Conservation (phyloP, 2,888 invertebrate genomes). For the Nebria salina region DNA sequence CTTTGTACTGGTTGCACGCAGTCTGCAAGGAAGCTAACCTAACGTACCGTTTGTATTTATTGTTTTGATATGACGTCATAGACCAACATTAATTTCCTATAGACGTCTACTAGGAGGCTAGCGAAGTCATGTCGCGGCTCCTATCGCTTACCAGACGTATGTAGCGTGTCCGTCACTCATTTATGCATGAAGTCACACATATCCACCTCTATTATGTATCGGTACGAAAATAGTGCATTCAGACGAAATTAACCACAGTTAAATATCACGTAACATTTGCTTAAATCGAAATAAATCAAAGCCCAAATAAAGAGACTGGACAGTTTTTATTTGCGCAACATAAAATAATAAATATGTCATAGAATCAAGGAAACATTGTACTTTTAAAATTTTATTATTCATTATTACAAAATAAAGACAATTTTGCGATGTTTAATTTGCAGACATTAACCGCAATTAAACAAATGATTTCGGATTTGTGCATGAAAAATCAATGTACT, state of each 20-base stretch:
- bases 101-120: conserved; percentile 2
- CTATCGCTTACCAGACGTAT: neutral
- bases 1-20: neutral
- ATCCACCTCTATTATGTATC: neutral
- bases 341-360: no score
- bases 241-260: neutral
- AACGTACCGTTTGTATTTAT: conserved; percentile 16
- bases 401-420: no score
- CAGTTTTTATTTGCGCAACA: no score
- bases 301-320: no score
- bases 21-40: neutral
- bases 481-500: neutral
- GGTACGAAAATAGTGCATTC: neutral
- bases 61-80: conserved; percentile 14
- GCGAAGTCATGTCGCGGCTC: neutral
- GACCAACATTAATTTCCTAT: conserved; percentile 17
- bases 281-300: no score
- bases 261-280: neutral
- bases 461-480: neutral
- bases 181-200: neutral
- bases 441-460: no score
- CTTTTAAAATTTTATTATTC: no score
- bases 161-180: conserved; percentile 13
- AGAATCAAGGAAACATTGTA: no score
- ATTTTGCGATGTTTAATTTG: no score